Evolutionary conservation across 2,113 vertebrate species (phyloP), one percentile per base, ranked within the genome.

Genomic region (Psophia crepitans): DNA sequence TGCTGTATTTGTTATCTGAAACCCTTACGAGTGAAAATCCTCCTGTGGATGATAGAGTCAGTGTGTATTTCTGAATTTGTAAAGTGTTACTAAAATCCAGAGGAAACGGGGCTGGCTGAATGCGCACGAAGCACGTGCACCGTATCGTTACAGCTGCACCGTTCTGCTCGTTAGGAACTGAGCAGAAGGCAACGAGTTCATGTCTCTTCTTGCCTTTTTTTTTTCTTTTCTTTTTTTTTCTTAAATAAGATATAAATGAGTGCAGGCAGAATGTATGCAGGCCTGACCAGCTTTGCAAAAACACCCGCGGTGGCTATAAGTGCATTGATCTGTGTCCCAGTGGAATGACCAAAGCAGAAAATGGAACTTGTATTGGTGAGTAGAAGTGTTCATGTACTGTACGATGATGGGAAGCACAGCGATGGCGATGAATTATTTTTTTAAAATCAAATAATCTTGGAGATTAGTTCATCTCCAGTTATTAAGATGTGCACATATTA

Each of bases 251-350:
- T 89, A 98, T 99, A 93, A 99, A 99, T 5, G 99, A 99, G 89
- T 99, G 99, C 97, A 98, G 98, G 79, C 99, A 99, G 97, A 98
- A 98, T 4, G 99, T 99, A 16, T 99, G 99, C 96, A 99, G 99
- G 65, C 98, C 98, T 14, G 99, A 99, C 84, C 99, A 99, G 87
- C 98, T 99, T 90, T 99, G 99, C 94, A 99, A 98, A 97, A 99
- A 99, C 95, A 99, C 99, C 8, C 99, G 99, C 2, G 99, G 99
- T 16, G 98, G 99, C 90, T 99, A 99, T 93, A 99, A 98, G 87
- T 99, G 99, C 96, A 99, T 99, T 51, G 99, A 99, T 92, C 98
- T 99, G 83, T 99, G 99, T 96, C 99, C 99, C 24, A 98, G n/a
- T 24, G 99, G 99, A 54, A 99, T 99, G 99, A 99, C 98, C 91